A percentile compares a stretch with the other conserved stretches of the same genome.
phyloP scores from a whole-genome alignment of 1,140 invertebrate species.

The Orius insidiosus region DNA sequence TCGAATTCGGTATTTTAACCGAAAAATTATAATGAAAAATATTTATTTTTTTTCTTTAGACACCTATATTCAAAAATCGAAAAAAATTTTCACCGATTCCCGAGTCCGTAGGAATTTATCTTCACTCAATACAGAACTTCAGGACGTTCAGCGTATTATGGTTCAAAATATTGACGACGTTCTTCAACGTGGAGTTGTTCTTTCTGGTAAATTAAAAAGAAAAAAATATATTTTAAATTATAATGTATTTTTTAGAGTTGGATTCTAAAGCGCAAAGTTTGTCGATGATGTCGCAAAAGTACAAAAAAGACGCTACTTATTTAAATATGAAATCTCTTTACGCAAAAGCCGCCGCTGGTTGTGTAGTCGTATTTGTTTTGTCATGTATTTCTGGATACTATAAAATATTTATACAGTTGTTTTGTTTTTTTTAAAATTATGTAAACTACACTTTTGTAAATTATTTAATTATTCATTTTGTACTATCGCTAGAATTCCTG shows the following conservation, averaged over 20 bases:
- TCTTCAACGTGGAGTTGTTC: conserved; percentile 81
- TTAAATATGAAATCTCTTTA: conserved; percentile 92
- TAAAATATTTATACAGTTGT: too few species aligned
- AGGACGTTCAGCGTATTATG: conserved; percentile 99
- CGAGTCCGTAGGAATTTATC: conserved; percentile 74
- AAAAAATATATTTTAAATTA: conserved; percentile 1
- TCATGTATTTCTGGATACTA: conserved; percentile 83
- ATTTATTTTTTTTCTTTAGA: conserved; percentile 37
- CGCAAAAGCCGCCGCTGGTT: conserved; percentile 74
- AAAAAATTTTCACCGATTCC: conserved; percentile 81
- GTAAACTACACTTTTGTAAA: background rate
- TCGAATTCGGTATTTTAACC: conserved; percentile 91
- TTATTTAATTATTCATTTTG: too few species aligned
- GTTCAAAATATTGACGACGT: conserved; percentile 99
- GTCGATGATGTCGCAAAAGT: conserved; percentile 91
- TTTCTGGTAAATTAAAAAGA: conserved; percentile 54
- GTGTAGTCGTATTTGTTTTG: conserved; percentile 71
- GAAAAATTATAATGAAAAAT: background rate
- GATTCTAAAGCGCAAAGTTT: conserved; percentile 95
- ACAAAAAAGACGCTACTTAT: conserved; percentile 94
- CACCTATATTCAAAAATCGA: conserved; percentile 92
- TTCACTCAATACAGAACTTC: conserved; percentile 81
- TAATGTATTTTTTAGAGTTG: conserved; percentile 62
- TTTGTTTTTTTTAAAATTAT: conserved; percentile 13
- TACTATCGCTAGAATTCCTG: background rate